These are phyloP conservation scores for Haliclona indistincta DNA, from an alignment of 37 sponge, comb jelly and placozoan species.

Conservation along the genomic window DNA sequence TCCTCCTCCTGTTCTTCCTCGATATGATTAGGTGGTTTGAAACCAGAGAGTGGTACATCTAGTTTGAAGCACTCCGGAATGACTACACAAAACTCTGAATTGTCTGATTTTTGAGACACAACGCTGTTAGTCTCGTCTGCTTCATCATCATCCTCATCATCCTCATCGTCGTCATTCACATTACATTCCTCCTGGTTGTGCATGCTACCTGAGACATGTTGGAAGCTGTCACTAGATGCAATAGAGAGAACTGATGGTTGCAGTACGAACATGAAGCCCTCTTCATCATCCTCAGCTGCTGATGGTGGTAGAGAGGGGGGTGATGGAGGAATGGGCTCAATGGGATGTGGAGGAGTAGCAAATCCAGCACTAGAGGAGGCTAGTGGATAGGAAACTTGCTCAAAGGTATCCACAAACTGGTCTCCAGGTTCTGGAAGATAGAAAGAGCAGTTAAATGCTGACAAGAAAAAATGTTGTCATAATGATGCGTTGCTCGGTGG, in stretches of 20 bases:
- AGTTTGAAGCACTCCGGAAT: constrained; percentile 74
- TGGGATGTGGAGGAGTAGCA: not conserved
- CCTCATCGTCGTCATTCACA: not conserved
- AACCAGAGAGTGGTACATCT: constrained; percentile 45
- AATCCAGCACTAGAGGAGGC: not conserved
- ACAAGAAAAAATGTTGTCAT: not conserved
- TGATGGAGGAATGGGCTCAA: not conserved
- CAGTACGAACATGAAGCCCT: not conserved
- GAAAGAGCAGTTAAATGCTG: not conserved
- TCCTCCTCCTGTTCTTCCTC: not conserved
- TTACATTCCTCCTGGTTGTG: not conserved
- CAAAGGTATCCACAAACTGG: not conserved
- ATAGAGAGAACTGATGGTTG: not conserved
- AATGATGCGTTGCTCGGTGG: not conserved
- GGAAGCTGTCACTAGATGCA: not conserved
- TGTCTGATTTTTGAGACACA: constrained; percentile 7
- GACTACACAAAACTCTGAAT: constrained; percentile 53
- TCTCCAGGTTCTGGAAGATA: not conserved
- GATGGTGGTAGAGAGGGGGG: not conserved
- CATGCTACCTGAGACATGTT: not conserved
- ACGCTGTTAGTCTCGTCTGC: constrained; percentile 17
- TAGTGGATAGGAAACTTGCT: not conserved
- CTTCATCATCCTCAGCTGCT: not conserved
- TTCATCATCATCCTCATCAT: not conserved
- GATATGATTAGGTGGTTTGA: constrained; percentile 3